Evolutionary conservation across 2,888 invertebrate species (phyloP).

Genomic region (Oligia fasciuncula): DNA sequence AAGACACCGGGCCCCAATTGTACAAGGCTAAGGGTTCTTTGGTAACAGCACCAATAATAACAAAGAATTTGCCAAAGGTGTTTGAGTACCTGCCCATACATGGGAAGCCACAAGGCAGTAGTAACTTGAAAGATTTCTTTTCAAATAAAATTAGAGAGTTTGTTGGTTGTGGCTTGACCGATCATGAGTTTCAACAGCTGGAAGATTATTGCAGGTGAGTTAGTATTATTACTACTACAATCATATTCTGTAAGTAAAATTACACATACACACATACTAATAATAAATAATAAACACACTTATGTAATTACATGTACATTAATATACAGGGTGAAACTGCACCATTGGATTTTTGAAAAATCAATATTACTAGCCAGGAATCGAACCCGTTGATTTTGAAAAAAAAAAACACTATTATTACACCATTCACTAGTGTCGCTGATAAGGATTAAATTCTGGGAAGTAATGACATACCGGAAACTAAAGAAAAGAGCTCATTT

Average conservation of each 20-base stretch:
- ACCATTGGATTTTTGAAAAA: too few species aligned
- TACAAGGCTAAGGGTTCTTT: conserved; percentile 74
- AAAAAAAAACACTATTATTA: too few species aligned
- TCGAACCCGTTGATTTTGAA: too few species aligned
- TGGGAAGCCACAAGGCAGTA: conserved; percentile 71
- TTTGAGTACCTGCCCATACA: conserved; percentile 79
- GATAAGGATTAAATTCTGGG: too few species aligned
- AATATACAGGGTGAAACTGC: too few species aligned
- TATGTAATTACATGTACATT: too few species aligned
- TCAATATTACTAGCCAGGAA: too few species aligned
- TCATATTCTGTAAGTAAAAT: neutral
- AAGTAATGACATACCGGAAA: too few species aligned
- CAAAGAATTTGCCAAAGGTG: conserved; percentile 76
- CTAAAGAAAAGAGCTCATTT: too few species aligned
- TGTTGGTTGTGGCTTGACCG: conserved; percentile 78
- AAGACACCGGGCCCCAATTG: conserved; percentile 74
- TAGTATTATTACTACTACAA: neutral
- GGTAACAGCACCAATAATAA: conserved; percentile 76
- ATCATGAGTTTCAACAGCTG: conserved; percentile 82
- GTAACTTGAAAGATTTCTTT: conserved; percentile 69
- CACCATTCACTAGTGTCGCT: too few species aligned
- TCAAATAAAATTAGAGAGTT: conserved; percentile 76
- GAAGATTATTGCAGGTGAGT: conserved; percentile 85
- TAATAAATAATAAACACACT: too few species aligned
- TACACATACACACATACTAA: too few species aligned